Evolutionary conservation across 2,113 vertebrate genomes (phyloP).

Genomic region (Protobothrops mucrosquamatus): DNA sequence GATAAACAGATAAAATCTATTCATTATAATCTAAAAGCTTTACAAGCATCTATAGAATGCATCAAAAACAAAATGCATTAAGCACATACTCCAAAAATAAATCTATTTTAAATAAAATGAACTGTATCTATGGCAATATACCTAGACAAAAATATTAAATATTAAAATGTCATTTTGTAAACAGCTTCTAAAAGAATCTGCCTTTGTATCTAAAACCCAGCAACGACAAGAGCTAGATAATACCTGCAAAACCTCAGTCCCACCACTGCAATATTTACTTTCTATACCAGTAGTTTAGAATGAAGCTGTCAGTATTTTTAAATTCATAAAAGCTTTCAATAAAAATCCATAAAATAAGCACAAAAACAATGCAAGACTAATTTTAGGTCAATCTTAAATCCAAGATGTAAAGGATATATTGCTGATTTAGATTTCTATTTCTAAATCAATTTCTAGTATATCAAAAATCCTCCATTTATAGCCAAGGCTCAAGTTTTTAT

Average conservation of each 20-base stretch:
- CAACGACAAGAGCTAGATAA: too few relatives aligned
- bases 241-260: not conserved
- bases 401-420: not conserved
- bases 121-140: not conserved
- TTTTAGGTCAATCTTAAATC: not conserved
- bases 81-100: not conserved
- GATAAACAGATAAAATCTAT: not conserved
- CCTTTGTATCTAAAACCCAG: not conserved
- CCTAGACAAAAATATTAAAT: not conserved
- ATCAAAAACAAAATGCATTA: not conserved
- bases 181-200: not conserved
- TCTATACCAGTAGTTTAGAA: not conserved
- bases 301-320: not conserved
- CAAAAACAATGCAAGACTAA: not conserved
- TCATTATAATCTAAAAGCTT: not conserved
- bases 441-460: not conserved
- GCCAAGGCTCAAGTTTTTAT: not conserved
- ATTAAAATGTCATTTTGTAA: not conserved
- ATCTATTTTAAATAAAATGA: not conserved
- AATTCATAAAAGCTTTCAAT: not conserved
- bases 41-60: not conserved
- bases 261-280: not conserved
- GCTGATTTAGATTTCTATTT: not conserved
- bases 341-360: not conserved
- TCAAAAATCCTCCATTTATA: not conserved